phyloP scores from a whole-genome alignment of 2,797 vertebrate species.

The Hyperoplus lanceolatus region DNA sequence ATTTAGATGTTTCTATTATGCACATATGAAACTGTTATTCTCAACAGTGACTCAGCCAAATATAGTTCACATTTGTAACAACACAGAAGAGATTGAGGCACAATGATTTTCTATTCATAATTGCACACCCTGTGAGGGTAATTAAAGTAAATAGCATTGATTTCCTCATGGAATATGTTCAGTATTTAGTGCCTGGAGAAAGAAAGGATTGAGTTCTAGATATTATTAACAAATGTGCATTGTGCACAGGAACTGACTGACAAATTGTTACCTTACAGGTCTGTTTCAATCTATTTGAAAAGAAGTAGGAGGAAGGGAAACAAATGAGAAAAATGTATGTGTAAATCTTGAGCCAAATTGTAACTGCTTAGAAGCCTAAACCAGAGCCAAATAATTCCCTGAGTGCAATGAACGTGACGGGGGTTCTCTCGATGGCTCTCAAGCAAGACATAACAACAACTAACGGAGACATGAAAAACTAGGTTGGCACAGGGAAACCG shows the following conservation, averaged over 20 bases:
- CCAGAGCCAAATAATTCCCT: conserved; percentile 48
- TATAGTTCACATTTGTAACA: neutral
- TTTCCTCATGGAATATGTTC: conserved; percentile 36
- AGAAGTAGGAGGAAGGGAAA: conserved; percentile 17
- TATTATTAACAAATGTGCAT: conserved; percentile 51
- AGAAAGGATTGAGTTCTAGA: conserved; percentile 46
- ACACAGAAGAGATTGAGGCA: neutral
- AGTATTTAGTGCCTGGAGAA: conserved; percentile 46
- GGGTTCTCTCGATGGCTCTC: conserved; percentile 34
- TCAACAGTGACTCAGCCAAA: neutral
- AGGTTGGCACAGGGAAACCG: conserved; percentile 9
- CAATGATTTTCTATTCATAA: conserved; percentile 38
- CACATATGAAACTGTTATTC: neutral
- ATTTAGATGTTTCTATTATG: neutral
- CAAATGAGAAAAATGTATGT: conserved; percentile 31
- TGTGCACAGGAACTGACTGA: conserved; percentile 41
- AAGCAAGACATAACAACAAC: conserved; percentile 38
- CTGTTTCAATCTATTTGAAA: conserved; percentile 37
- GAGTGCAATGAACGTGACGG: conserved; percentile 34
- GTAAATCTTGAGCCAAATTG: conserved; percentile 44
- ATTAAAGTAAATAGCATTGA: conserved; percentile 43
- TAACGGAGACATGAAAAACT: conserved; percentile 26
- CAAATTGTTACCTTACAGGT: conserved; percentile 48
- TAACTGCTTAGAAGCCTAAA: conserved; percentile 35
- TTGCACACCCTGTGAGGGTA: conserved; percentile 27